Percentiles rank a stretch among this genome's conserved stretches.
These are phyloP conservation scores for Phyllotreta striolata DNA, from an alignment of 2,888 invertebrate genomes.

Conservation along the genomic window DNA sequence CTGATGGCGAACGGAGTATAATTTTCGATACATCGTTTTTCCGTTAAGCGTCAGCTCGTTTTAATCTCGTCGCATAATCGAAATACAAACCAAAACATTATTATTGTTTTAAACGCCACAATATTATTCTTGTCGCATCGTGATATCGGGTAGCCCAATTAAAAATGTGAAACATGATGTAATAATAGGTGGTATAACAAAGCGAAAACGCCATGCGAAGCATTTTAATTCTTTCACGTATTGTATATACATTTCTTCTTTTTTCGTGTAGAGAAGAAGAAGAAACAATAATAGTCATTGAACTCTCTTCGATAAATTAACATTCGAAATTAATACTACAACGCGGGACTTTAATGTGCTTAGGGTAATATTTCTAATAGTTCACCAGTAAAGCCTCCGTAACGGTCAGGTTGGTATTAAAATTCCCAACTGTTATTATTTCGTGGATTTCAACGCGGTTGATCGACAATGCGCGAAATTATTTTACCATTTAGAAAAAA, in stretches of 20 bases:
- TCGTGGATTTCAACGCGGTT: background rate
- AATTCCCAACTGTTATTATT: background rate
- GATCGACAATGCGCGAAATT: conserved; percentile 7
- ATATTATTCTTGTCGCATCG: conserved; percentile 4
- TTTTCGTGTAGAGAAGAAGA: no score
- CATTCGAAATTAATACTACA: background rate
- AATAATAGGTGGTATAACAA: conserved; percentile 44
- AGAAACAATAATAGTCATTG: conserved; percentile 7
- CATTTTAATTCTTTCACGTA: conserved; percentile 47
- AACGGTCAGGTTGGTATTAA: background rate
- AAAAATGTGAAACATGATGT: conserved; percentile 49
- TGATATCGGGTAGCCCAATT: conserved; percentile 39
- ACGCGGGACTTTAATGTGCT: background rate
- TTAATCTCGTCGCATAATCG: background rate
- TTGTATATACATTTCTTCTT: conserved; percentile 13
- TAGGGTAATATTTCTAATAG: no score
- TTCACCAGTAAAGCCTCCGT: background rate
- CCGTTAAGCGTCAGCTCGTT: no score
- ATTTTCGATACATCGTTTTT: no score
- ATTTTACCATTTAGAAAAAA: background rate
- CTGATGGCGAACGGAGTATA: no score
- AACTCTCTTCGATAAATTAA: conserved; percentile 9
- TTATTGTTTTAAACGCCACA: no score
- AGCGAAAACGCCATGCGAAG: conserved; percentile 45
- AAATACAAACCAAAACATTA: conserved; percentile 8